Evolutionary conservation across 2,888 invertebrate genomes (phyloP).

Genomic region (Malachius bipustulatus): DNA sequence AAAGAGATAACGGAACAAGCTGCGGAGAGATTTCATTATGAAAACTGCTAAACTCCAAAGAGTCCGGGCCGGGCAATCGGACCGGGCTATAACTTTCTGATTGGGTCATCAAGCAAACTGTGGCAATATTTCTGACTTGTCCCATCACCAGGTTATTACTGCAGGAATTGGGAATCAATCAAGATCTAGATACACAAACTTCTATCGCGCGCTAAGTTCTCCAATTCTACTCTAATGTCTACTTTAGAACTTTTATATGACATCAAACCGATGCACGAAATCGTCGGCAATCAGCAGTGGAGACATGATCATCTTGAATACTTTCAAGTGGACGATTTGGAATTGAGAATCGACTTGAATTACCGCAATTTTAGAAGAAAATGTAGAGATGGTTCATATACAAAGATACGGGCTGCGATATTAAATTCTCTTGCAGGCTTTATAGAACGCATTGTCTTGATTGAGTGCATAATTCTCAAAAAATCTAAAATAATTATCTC

Average conservation of each 20-base stretch:
- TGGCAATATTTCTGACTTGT: conserved; percentile 29
- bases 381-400: no score
- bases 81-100: conserved; percentile 29
- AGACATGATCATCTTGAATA: no score
- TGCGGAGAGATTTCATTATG: conserved; percentile 24
- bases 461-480: no score
- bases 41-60: conserved; percentile 23
- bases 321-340: no score
- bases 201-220: conserved; percentile 17
- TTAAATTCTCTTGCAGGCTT: no score
- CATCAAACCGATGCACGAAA: no score
- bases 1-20: conserved; percentile 13
- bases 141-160: conserved; percentile 28
- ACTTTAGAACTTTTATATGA: conserved; percentile 1
- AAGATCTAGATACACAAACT: conserved; percentile 28
- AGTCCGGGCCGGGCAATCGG: conserved; percentile 23
- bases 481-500: no score
- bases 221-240: conserved; percentile 15
- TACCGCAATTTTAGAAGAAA: no score
- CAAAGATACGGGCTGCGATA: no score
- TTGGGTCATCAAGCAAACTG: conserved; percentile 31
- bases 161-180: conserved; percentile 33
- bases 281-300: no score
- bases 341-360: no score
- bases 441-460: no score